Evolutionary conservation across 2,113 vertebrate genomes (phyloP), one percentile per base, ranked within the genome.

Genomic region (Columba livia): DNA sequence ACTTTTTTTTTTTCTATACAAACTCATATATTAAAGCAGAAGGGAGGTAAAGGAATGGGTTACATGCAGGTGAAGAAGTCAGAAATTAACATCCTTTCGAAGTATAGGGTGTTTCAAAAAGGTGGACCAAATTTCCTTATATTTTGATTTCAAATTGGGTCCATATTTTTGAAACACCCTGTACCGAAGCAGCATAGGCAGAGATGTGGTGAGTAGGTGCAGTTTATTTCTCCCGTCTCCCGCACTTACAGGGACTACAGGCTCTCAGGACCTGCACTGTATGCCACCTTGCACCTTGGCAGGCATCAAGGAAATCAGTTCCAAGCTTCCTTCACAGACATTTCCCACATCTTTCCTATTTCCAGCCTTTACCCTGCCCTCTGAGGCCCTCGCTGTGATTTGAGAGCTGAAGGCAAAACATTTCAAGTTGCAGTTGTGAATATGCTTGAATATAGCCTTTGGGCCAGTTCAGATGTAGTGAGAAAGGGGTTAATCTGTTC

Each of bases 401-500:
- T 51, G 15, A 38, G 40, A 88, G 25, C 65, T 56, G 34, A 74
- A 75, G 40, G 65, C 6, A 5, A 89, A 92, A 53, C 29, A 47
- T 85, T 82, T 18, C 47, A 34, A 11, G 24, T 67, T 85, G 38
- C 7, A 7, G 9, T 81, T 57, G 57, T 56, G 44, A 60, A 51
- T 48, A 38, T 29, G 51, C 20, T 79, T 29, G 53, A 74, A 66
- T 57, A 20, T 5, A 73, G 36, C 25, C 51, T 81, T 79, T 56
- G 32, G 56, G 38, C 4, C 9, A 10, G 28, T 17, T 64, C 0
- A 7, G 47, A 62, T 54, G 36, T 72, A 29, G 38, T 36, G 56
- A 82, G 80, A 89, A 90, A 88, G 74, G 91, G 34, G 85, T 91
- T 94, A 94, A 95, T 66, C 29, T 61, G 1, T 47, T 85, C 42